phyloP scores from a whole-genome alignment of 2,113 vertebrate genomes.

The Brevimyrus niger region DNA sequence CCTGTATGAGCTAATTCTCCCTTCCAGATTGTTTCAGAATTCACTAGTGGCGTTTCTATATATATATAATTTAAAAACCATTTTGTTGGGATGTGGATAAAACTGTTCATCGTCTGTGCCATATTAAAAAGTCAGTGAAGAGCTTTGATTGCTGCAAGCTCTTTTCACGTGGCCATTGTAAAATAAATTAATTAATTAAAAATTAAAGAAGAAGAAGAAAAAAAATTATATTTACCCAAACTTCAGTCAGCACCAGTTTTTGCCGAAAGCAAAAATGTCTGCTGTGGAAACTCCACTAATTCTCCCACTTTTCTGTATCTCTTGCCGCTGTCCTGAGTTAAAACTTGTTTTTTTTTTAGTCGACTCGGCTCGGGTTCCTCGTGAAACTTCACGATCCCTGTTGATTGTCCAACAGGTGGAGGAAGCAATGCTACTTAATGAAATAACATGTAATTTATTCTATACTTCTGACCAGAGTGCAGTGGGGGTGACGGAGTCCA shows the following conservation, averaged over 20 bases:
- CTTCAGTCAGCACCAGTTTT: neutral
- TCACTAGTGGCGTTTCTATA: conserved; percentile 42
- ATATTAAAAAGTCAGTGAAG: neutral
- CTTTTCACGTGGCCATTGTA: neutral
- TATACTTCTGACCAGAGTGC: conserved; percentile 74
- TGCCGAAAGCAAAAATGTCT: conserved; percentile 19
- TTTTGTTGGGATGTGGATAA: neutral
- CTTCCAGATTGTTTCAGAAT: conserved; percentile 40
- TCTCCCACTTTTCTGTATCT: conserved; percentile 33
- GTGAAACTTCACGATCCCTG: conserved; percentile 68
- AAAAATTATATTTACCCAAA: neutral
- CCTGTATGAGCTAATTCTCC: conserved; percentile 41
- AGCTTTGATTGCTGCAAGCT: neutral
- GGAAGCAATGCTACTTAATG: conserved; percentile 73
- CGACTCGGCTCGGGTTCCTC: conserved; percentile 55
- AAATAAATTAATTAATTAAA: neutral
- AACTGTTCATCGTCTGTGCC: neutral
- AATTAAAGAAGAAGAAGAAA: neutral
- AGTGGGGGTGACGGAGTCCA: conserved; percentile 63
- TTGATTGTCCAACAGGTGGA: conserved; percentile 73
- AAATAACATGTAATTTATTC: conserved; percentile 72
- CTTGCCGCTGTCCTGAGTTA: conserved; percentile 57
- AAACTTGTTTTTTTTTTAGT: conserved; percentile 58
- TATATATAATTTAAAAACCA: conserved; percentile 26
- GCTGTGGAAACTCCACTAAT: conserved; percentile 45